Evolutionary conservation across 2,113 vertebrate species (phyloP), one percentile per base, ranked within the genome.

Genomic region (Hemiscyllium ocellatum): DNA sequence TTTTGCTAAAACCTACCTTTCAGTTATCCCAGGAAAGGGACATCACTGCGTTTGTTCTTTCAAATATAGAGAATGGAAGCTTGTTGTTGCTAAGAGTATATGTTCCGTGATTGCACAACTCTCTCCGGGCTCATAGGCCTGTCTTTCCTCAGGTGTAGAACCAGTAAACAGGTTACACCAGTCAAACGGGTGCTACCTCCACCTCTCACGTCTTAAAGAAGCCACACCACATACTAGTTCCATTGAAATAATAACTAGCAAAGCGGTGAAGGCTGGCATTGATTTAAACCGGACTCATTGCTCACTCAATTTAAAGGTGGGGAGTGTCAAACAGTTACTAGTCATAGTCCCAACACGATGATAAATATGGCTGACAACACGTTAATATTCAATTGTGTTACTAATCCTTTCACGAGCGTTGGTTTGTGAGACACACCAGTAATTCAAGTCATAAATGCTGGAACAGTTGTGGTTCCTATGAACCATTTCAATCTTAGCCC

Each of bases 91-190:
- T 61, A 61, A 61, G 33, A 20, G 89, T 37, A n/a, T 37, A n/a
- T 93, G 37, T 10, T 8, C 33, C 8, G 66, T 22, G 20, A 33
- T 68, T 93, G 22, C 89, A 66, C 1, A 19, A 33, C 20, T 56
- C 17, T 91, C 61, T 29, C 2, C 15, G 13, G 6, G 61, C 4
- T 61, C 12, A n/a, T 90, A 12, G n/a, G 0, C 4, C 10, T 15
- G 66, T 93, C 24, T 24, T 4, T 52, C 26, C 33, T 76, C 94
- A 72, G 42, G 10, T 72, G 69, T 8, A 47, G 5, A 95, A 50
- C 68, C n/a, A 47, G 94, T 76, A 95, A 95, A 95, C 69, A 95
- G 47, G 94, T 95, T 95, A 52, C 13, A 72, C 69, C 94, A 50
- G 94, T 76, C 94, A 52, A 52, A 33, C 13, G 5, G 42, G 3